Evolutionary conservation across 1,140 invertebrate genomes (phyloP), one percentile per base, ranked within the genome.

Genomic region (Goniozus legneri): DNA sequence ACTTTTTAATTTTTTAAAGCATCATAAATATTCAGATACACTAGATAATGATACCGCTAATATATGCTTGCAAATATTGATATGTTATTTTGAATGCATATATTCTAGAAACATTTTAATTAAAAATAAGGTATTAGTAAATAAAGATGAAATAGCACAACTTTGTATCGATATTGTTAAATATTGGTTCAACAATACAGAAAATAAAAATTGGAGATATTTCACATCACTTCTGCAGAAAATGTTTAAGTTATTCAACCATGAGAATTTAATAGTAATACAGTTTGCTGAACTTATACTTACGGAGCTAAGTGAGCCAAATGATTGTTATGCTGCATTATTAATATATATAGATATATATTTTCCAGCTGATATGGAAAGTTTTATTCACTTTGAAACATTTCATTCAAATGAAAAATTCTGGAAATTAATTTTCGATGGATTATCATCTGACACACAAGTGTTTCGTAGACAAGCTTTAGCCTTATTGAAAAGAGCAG

Each of bases 401-500:
- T n/a, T n/a, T n/a, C n/a, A 43, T 24, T 36, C 22, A 4, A 32
- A 38, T 3, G n/a, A 49, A 12, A 38, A 49, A 19, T 60, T 71
- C 8, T 70, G 64, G 65, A 38, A n/a, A 3, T 24, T 62, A 6
- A 41, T 70, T 22, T 13, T 53, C 14, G 15, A 39, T 3, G 57
- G 58, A 19, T 44, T 71, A 14, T 46, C 30, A 33, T 63, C 58
- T 10, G 1, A 35, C n/a, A 14, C 52, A 8, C 50, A 58, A 22
- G 59, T 61, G 8, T 30, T 62, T 10, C 58, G 72, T 2, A 77
- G 75, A 54, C 58, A 70, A 51, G 65, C 62, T 39, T 53, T 70
- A 32, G 68, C 65, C 47, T 27, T 75, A n/a, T 49, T 73, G 22
- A 75, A 67, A 52, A 63, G 39, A n/a, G n/a, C n/a, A n/a, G n/a